Percentiles rank a stretch among this genome's conserved stretches.
Evolutionary conservation across 2,113 vertebrate species (phyloP).

Genomic region (Tragelaphus scriptus): DNA sequence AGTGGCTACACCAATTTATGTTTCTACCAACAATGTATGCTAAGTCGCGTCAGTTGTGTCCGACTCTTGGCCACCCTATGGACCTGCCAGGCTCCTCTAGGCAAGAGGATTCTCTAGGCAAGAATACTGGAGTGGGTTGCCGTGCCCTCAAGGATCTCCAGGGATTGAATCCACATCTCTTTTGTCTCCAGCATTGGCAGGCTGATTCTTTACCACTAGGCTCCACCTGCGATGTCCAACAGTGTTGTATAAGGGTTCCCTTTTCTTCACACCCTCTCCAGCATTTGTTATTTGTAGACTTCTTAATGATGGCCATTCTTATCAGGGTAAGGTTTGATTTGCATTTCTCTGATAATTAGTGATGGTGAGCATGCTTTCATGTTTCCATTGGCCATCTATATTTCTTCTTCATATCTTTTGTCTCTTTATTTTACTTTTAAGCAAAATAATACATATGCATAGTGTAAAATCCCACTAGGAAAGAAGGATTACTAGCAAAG

Average conservation of each 20-base stretch:
- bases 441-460: neutral
- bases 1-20: neutral
- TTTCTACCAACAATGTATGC: neutral
- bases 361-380: neutral
- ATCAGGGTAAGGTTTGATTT: neutral
- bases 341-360: neutral
- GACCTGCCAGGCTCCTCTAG: neutral
- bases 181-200: neutral
- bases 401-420: neutral
- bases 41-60: neutral
- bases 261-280: neutral
- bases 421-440: neutral
- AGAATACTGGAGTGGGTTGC: neutral
- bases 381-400: neutral
- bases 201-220: neutral
- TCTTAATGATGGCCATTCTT: neutral
- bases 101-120: neutral
- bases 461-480: neutral
- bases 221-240: neutral
- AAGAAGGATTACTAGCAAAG: neutral
- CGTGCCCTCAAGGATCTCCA: neutral
- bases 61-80: neutral
- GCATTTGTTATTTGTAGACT: neutral
- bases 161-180: neutral
- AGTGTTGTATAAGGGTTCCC: neutral